Base-by-base conservation (phyloP, 2,888 invertebrate genomes). In the Norana najaformis region DNA sequence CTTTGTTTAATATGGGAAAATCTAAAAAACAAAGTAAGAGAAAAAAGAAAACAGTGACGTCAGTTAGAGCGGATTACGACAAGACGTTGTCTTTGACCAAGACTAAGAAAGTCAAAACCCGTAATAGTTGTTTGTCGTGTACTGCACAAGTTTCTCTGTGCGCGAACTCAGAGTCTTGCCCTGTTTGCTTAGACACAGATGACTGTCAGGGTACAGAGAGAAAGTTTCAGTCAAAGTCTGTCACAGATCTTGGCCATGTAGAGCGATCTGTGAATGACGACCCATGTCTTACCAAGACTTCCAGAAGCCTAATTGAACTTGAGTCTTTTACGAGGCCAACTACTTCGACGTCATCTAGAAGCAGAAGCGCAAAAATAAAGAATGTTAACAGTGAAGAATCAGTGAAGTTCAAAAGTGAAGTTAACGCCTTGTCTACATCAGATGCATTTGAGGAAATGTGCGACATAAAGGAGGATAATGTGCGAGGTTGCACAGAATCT, bases 1-100 rank as follows among this genome's bases (percentile, higher is more conserved):
- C 37, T 85, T 36, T 85, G 23, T 85, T 85, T 85, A 37, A 85
- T 36, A 85, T 85, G 85, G 85, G 20, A 85, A 85, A 85, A 85
- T 85, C 85, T 85, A 85, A 85, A 37, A 35, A 23, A 14, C 85
- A 85, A 37, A 85, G 36, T 35, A 85, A 37, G 37, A n/a, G 85
- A 35, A 85, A 85, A 23, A 85, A 85, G 85, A 85, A 85, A 37
- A 85, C 36, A 23, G 23, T 6, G 85, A 8, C 36, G 85, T 14
- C n/a, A 69, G 30, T 69, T 30, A 69, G n/a, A 69, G 69, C 69
- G 69, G 69, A 69, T 69, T 69, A n/a, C n/a, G 69, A 69, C 69
- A 69, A 69, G 69, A 69, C 69, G 69, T n/a, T n/a, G 69, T n/a
- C 69, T 69, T n/a, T 69, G 69, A n/a, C 4, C 30, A 69, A 69